A percentile compares a stretch with the other conserved stretches of the same genome.
phyloP scores from a whole-genome alignment of 2,888 invertebrate genomes.

The Orthonevra nobilis region DNA sequence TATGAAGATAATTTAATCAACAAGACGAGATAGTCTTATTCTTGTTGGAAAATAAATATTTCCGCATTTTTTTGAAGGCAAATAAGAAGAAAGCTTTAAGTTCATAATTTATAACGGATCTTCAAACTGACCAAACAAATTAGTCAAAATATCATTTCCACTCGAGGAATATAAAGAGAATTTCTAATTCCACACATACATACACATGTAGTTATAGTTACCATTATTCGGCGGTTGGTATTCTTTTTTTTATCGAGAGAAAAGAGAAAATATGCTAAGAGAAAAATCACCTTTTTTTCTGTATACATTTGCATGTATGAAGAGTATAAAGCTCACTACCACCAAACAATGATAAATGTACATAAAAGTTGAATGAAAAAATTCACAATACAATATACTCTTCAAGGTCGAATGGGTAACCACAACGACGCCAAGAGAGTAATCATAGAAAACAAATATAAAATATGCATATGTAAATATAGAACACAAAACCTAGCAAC shows the following conservation, averaged over 20 bases:
- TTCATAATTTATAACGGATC: no score
- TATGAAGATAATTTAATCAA: no score
- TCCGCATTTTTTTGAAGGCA: no score
- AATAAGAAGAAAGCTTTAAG: no score
- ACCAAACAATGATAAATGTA: conserved; percentile 40
- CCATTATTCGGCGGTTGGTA: no score
- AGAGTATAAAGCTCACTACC: conserved; percentile 26
- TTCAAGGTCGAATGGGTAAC: conserved; percentile 69
- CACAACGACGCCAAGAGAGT: conserved; percentile 55
- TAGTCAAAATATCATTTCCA: no score
- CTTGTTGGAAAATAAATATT: no score
- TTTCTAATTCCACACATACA: no score
- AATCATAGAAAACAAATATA: conserved; percentile 10
- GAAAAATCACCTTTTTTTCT: neutral
- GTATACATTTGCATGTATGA: conserved; percentile 1
- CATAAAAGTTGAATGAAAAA: conserved; percentile 9
- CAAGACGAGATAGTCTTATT: no score
- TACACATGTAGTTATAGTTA: no score
- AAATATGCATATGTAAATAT: no score
- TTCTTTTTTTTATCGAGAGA: neutral
- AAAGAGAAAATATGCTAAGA: conserved; percentile 23
- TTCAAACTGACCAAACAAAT: neutral
- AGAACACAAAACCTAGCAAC: conserved; percentile 30
- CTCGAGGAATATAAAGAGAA: no score
- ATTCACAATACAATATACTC: conserved; percentile 37